These are phyloP conservation scores for Hoplostethus mediterraneus DNA, from an alignment of 2,797 vertebrate species.

Conservation along the genomic window DNA sequence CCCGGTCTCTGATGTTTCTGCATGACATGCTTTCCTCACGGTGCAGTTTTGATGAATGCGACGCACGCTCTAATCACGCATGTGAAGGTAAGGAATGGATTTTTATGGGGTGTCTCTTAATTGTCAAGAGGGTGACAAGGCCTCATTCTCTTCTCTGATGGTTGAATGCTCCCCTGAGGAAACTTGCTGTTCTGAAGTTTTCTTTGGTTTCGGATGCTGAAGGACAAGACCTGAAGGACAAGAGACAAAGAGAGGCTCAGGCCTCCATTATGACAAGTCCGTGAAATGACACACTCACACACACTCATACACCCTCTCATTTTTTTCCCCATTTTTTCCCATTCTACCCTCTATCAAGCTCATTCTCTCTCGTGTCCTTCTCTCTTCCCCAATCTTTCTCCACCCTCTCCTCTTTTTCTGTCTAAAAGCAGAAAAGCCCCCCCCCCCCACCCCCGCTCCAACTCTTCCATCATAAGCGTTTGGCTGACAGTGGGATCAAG, in stretches of 20 bases:
- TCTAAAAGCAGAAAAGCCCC: background rate
- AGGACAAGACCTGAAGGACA: constrained; percentile 66
- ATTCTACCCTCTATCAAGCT: constrained; percentile 30
- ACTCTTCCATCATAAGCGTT: constrained; percentile 50
- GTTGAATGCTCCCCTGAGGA: constrained; percentile 19
- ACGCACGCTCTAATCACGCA: constrained; percentile 44
- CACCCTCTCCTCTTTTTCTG: constrained; percentile 25
- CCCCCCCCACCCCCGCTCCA: background rate
- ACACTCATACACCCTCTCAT: constrained; percentile 21
- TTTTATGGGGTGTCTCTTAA: constrained; percentile 35
- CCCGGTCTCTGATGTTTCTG: constrained; percentile 34
- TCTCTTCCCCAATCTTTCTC: background rate
- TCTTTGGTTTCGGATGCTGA: constrained; percentile 38
- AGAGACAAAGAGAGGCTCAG: constrained; percentile 55
- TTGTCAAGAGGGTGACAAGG: constrained; percentile 34
- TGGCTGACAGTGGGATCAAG: constrained; percentile 80
- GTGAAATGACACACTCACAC: constrained; percentile 3
- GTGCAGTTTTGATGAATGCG: constrained; percentile 38
- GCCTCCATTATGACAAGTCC: constrained; percentile 26
- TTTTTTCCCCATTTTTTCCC: constrained; percentile 12
- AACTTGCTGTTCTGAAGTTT: constrained; percentile 26
- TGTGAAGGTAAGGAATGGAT: constrained; percentile 41
- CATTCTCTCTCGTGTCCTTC: constrained; percentile 51
- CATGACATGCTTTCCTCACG: constrained; percentile 36
- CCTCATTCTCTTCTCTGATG: constrained; percentile 19